Evolutionary conservation across 2,888 invertebrate genomes (phyloP).

Genomic region (Syritta pipiens): DNA sequence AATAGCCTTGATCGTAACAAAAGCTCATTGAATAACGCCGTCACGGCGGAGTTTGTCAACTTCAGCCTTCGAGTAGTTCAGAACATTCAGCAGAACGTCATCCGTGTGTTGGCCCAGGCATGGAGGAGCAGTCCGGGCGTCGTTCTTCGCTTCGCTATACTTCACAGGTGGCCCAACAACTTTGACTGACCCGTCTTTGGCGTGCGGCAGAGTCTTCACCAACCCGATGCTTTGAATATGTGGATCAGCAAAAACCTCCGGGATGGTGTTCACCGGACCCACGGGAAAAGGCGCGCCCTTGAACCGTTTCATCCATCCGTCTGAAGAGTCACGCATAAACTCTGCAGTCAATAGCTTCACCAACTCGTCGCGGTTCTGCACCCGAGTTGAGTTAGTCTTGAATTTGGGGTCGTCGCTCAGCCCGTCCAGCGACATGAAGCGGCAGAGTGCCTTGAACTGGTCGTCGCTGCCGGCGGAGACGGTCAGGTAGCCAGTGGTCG

Average conservation of each 20-base stretch:
- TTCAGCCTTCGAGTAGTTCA: slow-evolving; percentile 83
- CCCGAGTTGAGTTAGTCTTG: slow-evolving; percentile 86
- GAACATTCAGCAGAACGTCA: slow-evolving; percentile 84
- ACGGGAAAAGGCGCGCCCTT: slow-evolving; percentile 89
- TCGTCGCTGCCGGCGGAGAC: slow-evolving; percentile 92
- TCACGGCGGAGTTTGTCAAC: slow-evolving; percentile 79
- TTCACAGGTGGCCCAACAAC: slow-evolving; percentile 92
- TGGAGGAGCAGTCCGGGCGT: slow-evolving; percentile 88
- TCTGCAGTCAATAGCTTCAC: slow-evolving; percentile 83
- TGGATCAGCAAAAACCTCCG: slow-evolving; percentile 92
- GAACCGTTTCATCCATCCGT: slow-evolving; percentile 88
- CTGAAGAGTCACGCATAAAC: slow-evolving; percentile 83
- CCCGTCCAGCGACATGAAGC: slow-evolving; percentile 82
- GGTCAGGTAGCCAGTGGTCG: slow-evolving; percentile 90
- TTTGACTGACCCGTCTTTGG: slow-evolving; percentile 85
- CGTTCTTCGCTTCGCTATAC: slow-evolving; percentile 87
- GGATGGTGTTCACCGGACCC: slow-evolving; percentile 93
- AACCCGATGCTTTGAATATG: slow-evolving; percentile 88
- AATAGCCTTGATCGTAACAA: no score
- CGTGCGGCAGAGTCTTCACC: slow-evolving; percentile 86
- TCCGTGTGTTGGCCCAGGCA: slow-evolving; percentile 92
- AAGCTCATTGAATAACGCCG: slow-evolving; percentile 73
- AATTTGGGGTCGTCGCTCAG: slow-evolving; percentile 84
- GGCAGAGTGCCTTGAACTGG: slow-evolving; percentile 88
- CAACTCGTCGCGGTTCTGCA: slow-evolving; percentile 86